A percentile compares a stretch with the other conserved stretches of the same genome.
These are phyloP conservation scores for Clarias batrachus DNA, from an alignment of 2,113 vertebrate species.

Conservation along the genomic window DNA sequence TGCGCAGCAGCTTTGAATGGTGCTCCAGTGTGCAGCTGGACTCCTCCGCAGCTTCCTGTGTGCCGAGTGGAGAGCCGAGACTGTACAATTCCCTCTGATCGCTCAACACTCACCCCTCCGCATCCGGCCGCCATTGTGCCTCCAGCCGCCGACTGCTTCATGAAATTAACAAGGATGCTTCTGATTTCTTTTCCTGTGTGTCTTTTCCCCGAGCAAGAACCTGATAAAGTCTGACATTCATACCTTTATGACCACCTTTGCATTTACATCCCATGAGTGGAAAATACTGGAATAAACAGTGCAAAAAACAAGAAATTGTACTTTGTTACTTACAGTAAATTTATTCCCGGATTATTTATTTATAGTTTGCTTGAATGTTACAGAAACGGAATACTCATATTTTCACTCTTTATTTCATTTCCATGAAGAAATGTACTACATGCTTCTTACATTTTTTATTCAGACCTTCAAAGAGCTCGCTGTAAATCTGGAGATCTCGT, in stretches of 20 bases:
- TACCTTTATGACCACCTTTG: background rate
- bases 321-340: background rate
- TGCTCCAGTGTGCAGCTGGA: constrained; percentile 48
- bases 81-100: constrained; percentile 17
- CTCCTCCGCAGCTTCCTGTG: constrained; percentile 46
- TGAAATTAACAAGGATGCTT: constrained; percentile 19
- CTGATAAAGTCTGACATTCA: background rate
- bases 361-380: background rate
- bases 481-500: background rate
- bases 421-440: background rate
- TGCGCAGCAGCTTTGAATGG: constrained; percentile 23
- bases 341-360: too few species aligned
- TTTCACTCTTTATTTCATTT: background rate
- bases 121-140: constrained; percentile 23
- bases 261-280: background rate
- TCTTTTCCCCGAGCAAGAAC: background rate
- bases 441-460: background rate
- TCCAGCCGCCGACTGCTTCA: constrained; percentile 27
- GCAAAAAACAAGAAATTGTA: background rate
- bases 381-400: background rate
- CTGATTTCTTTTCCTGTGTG: background rate
- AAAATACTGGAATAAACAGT: background rate
- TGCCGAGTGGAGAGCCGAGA: constrained; percentile 29
- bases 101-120: background rate
- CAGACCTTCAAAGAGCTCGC: background rate